phyloP scores from a whole-genome alignment of 1,140 invertebrate species.

The Aphelinus atriplicis region DNA sequence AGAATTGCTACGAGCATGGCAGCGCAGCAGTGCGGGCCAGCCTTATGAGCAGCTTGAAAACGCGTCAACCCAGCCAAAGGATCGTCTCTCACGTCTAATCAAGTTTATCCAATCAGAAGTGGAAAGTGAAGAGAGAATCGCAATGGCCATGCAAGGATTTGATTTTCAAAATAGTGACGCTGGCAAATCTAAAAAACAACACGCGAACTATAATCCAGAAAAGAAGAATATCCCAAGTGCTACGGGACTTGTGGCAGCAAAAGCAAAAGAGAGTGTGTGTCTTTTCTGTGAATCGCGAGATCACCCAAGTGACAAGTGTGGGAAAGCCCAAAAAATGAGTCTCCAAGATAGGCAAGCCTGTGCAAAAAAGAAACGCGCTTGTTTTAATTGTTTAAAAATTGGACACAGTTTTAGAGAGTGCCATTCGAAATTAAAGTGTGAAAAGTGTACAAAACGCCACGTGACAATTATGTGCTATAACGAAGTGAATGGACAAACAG shows the following conservation, averaged over 20 bases:
- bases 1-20: not conserved
- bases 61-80: not conserved
- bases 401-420: not conserved
- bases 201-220: not conserved
- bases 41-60: not conserved
- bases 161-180: not conserved
- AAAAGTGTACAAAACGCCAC: too few species aligned
- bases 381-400: not conserved
- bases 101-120: too few species aligned
- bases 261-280: not conserved
- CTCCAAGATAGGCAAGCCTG: too few species aligned
- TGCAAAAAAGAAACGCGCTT: too few species aligned
- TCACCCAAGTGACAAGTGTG: constrained; percentile 12
- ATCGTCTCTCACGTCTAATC: too few species aligned
- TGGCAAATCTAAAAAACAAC: not conserved
- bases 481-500: too few species aligned
- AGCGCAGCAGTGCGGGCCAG: not conserved
- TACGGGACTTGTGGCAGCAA: not conserved
- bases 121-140: too few species aligned
- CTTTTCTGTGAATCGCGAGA: not conserved
- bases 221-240: not conserved
- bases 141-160: too few species aligned
- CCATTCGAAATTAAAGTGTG: not conserved
- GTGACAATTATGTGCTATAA: too few species aligned
- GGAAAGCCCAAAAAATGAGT: not conserved